A percentile compares a stretch with the other conserved stretches of the same genome.
These are phyloP conservation scores for Thalpophila matura DNA, from an alignment of 2,888 invertebrate genomes.

Conservation along the genomic window DNA sequence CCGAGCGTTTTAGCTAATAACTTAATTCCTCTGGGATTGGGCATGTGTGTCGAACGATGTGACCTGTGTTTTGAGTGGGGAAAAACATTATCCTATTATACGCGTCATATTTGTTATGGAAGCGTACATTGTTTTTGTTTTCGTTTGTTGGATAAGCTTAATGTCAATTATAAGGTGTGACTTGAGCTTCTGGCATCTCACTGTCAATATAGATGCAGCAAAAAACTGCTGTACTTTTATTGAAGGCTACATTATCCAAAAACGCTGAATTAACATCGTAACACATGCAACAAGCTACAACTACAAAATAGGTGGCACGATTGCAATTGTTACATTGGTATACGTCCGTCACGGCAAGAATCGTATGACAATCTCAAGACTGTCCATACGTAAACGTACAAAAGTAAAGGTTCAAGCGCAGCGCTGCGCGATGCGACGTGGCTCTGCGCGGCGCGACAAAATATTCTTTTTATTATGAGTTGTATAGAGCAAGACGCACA, in stretches of 20 bases:
- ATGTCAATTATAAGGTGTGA: neutral
- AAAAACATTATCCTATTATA: slow-evolving; percentile 62
- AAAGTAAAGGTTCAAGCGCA: neutral
- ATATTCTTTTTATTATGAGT: no score
- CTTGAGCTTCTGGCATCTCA: neutral
- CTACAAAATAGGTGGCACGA: no score
- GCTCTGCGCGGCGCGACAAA: no score
- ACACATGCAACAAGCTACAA: no score
- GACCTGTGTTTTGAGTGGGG: slow-evolving; percentile 60
- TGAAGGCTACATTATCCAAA: no score
- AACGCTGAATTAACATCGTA: no score
- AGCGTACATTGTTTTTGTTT: slow-evolving; percentile 20
- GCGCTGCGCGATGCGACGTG: no score
- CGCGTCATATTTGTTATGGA: slow-evolving; percentile 30
- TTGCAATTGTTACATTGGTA: no score
- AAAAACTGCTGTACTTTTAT: neutral
- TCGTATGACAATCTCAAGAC: neutral
- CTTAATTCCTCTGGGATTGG: slow-evolving; percentile 88
- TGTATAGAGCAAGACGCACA: no score
- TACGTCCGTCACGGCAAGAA: neutral
- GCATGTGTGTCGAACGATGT: slow-evolving; percentile 72
- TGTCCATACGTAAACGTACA: neutral
- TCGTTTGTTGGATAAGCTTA: neutral
- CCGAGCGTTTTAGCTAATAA: slow-evolving; percentile 86
- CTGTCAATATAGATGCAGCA: neutral